Conservation (phyloP, 2,888 invertebrate genomes). For the Agrilus mali region DNA sequence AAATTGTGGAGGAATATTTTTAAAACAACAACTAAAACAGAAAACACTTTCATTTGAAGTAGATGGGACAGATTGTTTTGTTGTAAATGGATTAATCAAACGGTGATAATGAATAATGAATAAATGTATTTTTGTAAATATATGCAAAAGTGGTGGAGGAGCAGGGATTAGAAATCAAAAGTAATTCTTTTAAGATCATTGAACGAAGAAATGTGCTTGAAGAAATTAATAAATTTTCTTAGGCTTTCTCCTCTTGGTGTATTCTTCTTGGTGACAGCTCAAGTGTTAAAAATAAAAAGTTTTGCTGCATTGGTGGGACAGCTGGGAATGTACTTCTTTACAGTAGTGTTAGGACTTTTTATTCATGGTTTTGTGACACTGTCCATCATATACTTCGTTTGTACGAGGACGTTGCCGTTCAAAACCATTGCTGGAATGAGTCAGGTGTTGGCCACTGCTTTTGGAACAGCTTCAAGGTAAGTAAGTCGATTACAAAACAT, state of each 20-base stretch:
- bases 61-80: too few relatives aligned
- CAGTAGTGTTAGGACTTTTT: slow-evolving; percentile 81
- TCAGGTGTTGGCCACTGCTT: slow-evolving; percentile 88
- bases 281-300: slow-evolving; percentile 82
- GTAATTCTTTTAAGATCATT: too few relatives aligned
- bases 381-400: slow-evolving; percentile 72
- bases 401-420: slow-evolving; percentile 73
- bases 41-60: too few relatives aligned
- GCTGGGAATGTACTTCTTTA: slow-evolving; percentile 85
- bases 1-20: too few relatives aligned
- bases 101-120: too few relatives aligned
- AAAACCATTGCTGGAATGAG: slow-evolving; percentile 70
- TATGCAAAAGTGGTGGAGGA: too few relatives aligned
- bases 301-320: slow-evolving; percentile 74
- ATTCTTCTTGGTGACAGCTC: slow-evolving; percentile 78
- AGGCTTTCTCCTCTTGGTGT: slow-evolving; percentile 87
- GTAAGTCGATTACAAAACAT: background rate
- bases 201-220: too few relatives aligned
- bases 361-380: slow-evolving; percentile 87
- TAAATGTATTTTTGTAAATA: too few relatives aligned
- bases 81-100: too few relatives aligned
- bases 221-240: too few relatives aligned
- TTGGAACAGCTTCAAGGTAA: slow-evolving; percentile 87
- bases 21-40: too few relatives aligned
- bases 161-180: too few relatives aligned